Percentiles rank a stretch among this genome's conserved stretches.
phyloP scores from a whole-genome alignment of 2,113 vertebrate genomes.

The Cyanocitta stelleri region DNA sequence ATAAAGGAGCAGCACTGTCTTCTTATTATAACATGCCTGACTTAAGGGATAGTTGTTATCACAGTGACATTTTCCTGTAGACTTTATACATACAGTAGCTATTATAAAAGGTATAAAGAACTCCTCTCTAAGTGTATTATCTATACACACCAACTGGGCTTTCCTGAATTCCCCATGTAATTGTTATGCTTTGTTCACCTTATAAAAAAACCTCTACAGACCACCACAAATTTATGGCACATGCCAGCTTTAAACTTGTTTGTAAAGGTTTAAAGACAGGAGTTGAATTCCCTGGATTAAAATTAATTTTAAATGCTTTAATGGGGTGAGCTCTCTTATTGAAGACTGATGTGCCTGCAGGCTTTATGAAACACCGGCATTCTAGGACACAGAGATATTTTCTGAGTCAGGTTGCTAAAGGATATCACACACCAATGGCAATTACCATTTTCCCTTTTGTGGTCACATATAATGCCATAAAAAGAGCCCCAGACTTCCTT shows the following conservation, averaged over 20 bases:
- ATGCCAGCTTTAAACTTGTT: conserved; percentile 19
- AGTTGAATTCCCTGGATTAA: conserved; percentile 32
- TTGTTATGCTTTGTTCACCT: neutral
- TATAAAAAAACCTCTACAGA: neutral
- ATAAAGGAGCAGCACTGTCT: neutral
- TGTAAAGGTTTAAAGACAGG: conserved; percentile 15
- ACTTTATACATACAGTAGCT: neutral
- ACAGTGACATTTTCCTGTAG: neutral
- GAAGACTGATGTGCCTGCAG: conserved; percentile 15
- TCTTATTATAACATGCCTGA: neutral
- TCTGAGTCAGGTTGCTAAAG: conserved; percentile 13
- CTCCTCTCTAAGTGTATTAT: neutral
- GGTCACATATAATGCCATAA: neutral
- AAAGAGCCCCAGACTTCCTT: neutral
- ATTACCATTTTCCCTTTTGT: neutral
- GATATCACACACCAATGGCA: neutral
- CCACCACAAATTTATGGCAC: neutral
- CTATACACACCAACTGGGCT: neutral
- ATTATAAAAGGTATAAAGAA: conserved; percentile 1
- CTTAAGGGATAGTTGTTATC: neutral
- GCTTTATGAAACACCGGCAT: neutral
- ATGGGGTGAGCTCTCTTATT: neutral
- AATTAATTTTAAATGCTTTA: conserved; percentile 35
- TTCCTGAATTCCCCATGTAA: neutral
- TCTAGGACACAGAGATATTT: neutral